These are phyloP conservation scores for Deilephila elpenor DNA, from an alignment of 2,888 invertebrate genomes.

Conservation along the genomic window DNA sequence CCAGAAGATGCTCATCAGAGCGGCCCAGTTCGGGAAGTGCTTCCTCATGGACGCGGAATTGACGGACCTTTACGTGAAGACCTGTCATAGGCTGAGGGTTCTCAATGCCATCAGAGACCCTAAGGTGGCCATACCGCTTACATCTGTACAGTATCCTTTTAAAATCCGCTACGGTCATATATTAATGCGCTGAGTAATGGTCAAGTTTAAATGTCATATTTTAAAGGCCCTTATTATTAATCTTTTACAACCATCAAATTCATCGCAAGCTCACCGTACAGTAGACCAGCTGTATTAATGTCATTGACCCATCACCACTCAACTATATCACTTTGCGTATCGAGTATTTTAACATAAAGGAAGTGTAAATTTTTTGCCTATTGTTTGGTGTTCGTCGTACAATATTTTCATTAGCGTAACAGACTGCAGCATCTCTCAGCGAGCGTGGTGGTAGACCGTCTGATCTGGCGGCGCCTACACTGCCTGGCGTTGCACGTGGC, in stretches of 20 bases:
- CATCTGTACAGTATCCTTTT: conserved; percentile 94
- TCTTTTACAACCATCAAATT: no score
- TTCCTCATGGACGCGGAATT: conserved; percentile 91
- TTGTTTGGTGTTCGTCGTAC: not conserved
- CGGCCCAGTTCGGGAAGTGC: conserved; percentile 98
- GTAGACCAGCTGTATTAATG: no score
- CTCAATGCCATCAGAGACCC: conserved; percentile 94
- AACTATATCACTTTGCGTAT: no score
- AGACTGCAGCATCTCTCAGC: conserved; percentile 87
- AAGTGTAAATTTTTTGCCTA: no score
- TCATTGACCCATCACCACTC: no score
- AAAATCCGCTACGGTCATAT: not conserved
- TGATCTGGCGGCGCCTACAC: conserved; percentile 95
- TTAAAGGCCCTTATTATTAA: no score
- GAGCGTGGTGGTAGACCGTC: conserved; percentile 92
- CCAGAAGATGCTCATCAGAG: conserved; percentile 95
- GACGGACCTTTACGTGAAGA: conserved; percentile 91
- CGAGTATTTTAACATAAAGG: no score
- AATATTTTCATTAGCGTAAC: conserved; percentile 37
- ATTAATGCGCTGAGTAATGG: no score
- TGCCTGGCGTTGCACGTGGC: conserved; percentile 96
- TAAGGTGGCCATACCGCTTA: conserved; percentile 95
- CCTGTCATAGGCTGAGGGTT: conserved; percentile 94
- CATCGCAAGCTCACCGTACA: no score
- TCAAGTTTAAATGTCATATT: no score